These are phyloP conservation scores for Dysidea cf. avara DNA, from an alignment of 37 sponge, comb jelly and placozoan genomes.

Conservation along the genomic window DNA sequence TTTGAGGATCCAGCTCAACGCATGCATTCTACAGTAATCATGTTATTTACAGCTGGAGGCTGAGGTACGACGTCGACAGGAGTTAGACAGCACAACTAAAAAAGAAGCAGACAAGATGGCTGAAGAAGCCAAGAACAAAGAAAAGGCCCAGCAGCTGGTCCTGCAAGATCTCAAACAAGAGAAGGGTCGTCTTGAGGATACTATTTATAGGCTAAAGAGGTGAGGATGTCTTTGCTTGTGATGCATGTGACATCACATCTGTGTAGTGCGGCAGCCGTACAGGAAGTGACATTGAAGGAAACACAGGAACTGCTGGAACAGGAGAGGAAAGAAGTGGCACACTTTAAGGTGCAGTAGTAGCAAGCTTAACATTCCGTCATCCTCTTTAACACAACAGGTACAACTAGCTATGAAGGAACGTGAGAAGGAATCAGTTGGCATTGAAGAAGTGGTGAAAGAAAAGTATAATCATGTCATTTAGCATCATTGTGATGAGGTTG, in stretches of 20 bases:
- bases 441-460: too few species aligned
- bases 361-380: too few species aligned
- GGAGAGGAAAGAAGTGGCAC: conserved; percentile 34
- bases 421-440: too few species aligned
- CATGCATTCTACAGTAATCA: too few species aligned
- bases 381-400: too few species aligned
- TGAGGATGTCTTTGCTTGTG: not conserved
- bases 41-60: not conserved
- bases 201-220: conserved; percentile 51
- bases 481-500: too few species aligned
- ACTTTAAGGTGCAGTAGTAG: too few species aligned
- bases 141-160: conserved; percentile 20
- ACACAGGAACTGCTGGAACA: conserved; percentile 40
- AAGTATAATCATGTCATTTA: too few species aligned
- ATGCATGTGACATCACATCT: not conserved
- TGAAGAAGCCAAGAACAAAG: conserved; percentile 21
- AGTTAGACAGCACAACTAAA: not conserved
- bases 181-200: conserved; percentile 63
- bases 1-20: too few species aligned
- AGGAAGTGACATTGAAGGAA: conserved; percentile 25
- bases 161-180: conserved; percentile 31
- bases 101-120: conserved; percentile 23
- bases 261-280: conserved; percentile 10
- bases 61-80: not conserved
- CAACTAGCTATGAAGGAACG: too few species aligned